Evolutionary conservation across 2,113 vertebrate species (phyloP).

Genomic region (Cyprinodon brontotheroides): DNA sequence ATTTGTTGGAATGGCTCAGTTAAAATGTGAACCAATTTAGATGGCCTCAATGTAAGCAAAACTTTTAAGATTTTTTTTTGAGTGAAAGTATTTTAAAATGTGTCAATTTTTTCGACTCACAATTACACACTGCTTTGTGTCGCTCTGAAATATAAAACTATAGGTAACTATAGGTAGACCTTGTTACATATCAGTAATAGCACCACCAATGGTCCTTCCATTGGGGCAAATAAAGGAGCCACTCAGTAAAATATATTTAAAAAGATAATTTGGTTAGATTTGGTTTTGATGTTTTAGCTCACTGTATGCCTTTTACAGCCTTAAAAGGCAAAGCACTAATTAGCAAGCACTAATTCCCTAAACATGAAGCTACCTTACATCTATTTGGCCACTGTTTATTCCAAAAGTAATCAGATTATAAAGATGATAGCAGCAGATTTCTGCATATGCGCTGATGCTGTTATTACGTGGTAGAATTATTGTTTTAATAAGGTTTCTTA

Average conservation of each 20-base stretch:
- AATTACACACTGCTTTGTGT: not conserved
- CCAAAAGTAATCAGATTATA: constrained; percentile 33
- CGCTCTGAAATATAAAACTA: not conserved
- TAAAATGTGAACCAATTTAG: no score
- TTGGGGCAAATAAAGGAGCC: constrained; percentile 64
- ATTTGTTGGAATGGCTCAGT: no score
- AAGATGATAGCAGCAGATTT: constrained; percentile 17
- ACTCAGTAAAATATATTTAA: constrained; percentile 55
- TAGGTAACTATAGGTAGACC: not conserved
- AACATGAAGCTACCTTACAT: constrained; percentile 34
- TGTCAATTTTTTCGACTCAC: not conserved
- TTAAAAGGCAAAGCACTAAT: constrained; percentile 41
- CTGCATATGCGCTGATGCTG: not conserved
- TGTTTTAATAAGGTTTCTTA: constrained; percentile 11
- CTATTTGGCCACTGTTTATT: constrained; percentile 49
- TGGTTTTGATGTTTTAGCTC: constrained; percentile 67
- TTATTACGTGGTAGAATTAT: constrained; percentile 23
- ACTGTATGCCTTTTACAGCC: constrained; percentile 54
- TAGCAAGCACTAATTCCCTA: constrained; percentile 58
- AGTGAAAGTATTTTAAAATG: not conserved
- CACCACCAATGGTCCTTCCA: constrained; percentile 48
- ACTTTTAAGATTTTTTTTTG: not conserved
- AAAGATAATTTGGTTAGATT: constrained; percentile 47
- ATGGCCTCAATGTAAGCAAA: no score
- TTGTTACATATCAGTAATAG: constrained; percentile 64